A percentile compares a stretch with the other conserved stretches of the same genome.
phyloP scores from a whole-genome alignment of 2,797 vertebrate genomes.

The Chrysocyon brachyurus region DNA sequence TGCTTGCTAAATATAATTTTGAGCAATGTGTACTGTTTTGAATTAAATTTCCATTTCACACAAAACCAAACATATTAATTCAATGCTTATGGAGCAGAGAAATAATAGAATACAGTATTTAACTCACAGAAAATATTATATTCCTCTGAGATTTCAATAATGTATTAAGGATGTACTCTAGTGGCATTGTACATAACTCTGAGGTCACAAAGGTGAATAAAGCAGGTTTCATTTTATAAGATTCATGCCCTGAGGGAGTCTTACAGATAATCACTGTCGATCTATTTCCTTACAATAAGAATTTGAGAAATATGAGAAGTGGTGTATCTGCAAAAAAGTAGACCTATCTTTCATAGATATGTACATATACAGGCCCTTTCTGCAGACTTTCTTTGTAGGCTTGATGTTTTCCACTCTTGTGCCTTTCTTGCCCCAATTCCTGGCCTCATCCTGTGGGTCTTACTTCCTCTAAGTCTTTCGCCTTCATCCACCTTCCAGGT shows the following conservation, averaged over 20 bases:
- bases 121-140: not conserved
- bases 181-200: not conserved
- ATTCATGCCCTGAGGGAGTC: not conserved
- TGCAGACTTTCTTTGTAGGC: not conserved
- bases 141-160: not conserved
- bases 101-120: not conserved
- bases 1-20: not conserved
- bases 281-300: not conserved
- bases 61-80: not conserved
- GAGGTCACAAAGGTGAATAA: not conserved
- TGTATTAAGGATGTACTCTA: not conserved
- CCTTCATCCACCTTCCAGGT: not conserved
- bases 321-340: not conserved
- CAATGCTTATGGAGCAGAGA: not conserved
- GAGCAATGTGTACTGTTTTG: constrained; percentile 6
- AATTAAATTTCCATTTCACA: not conserved
- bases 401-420: not conserved
- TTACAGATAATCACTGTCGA: not conserved
- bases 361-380: not conserved
- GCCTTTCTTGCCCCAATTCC: not conserved
- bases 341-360: not conserved
- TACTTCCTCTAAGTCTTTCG: not conserved
- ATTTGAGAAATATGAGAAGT: not conserved
- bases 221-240: not conserved
- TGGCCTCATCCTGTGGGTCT: not conserved